phyloP scores from a whole-genome alignment of 2,888 invertebrate species.

The Ormyrus rosae region DNA sequence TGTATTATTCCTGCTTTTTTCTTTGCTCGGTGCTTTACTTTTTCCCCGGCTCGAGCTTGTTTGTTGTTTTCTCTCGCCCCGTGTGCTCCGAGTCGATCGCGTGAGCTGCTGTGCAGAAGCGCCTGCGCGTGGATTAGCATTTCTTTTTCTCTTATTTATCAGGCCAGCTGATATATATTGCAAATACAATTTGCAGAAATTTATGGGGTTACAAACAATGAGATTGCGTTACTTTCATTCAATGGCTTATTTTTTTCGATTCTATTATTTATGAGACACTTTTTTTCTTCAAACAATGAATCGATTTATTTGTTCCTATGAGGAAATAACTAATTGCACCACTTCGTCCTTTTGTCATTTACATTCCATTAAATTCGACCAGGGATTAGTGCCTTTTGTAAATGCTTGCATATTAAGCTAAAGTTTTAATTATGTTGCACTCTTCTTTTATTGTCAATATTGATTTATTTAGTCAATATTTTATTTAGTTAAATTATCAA shows the following conservation, averaged over 20 bases:
- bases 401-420: too few relatives aligned
- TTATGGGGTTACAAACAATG: slow-evolving; percentile 41
- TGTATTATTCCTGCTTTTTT: background rate
- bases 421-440: too few relatives aligned
- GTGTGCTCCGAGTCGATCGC: background rate
- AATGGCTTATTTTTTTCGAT: slow-evolving; percentile 1
- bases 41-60: background rate
- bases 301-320: too few relatives aligned
- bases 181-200: slow-evolving; percentile 48
- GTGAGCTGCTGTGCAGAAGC: background rate
- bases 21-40: background rate
- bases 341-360: background rate
- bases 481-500: too few relatives aligned
- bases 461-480: too few relatives aligned
- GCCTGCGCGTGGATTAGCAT: background rate
- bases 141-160: slow-evolving; percentile 43
- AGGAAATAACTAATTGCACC: too few relatives aligned
- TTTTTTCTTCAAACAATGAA: too few relatives aligned
- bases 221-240: slow-evolving; percentile 12
- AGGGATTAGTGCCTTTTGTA: too few relatives aligned
- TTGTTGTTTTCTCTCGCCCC: background rate
- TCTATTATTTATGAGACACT: slow-evolving; percentile 1
- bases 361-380: too few relatives aligned
- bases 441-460: too few relatives aligned
- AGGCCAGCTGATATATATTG: slow-evolving; percentile 36